phyloP scores from a whole-genome alignment of 2,797 vertebrate genomes.

The Nyctibius grandis region DNA sequence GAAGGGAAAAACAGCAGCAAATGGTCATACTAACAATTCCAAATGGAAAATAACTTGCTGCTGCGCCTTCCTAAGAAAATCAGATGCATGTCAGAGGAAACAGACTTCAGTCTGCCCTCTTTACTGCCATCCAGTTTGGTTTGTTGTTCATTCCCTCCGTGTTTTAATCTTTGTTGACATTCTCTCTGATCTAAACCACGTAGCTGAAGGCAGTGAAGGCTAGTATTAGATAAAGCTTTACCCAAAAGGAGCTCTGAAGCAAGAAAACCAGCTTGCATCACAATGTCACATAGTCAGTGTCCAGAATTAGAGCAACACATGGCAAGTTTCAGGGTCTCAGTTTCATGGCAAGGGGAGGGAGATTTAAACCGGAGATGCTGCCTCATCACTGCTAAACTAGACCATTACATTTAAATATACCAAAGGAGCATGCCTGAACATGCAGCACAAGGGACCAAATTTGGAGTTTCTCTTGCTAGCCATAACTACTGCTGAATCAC shows the following conservation, averaged over 20 bases:
- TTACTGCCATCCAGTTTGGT: conserved; percentile 10
- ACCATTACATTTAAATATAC: neutral
- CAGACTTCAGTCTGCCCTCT: conserved; percentile 11
- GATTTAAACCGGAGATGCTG: conserved; percentile 2
- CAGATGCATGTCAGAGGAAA: conserved; percentile 3
- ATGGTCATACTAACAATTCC: conserved; percentile 18
- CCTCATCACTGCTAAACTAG: neutral
- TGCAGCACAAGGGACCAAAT: neutral
- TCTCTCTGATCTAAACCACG: conserved; percentile 31
- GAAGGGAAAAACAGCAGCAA: conserved; percentile 19
- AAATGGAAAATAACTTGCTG: conserved; percentile 43
- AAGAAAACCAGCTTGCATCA: conserved; percentile 35
- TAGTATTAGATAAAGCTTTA: conserved; percentile 45
- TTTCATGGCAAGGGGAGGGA: conserved; percentile 20
- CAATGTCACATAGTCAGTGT: conserved; percentile 14
- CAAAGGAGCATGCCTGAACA: neutral
- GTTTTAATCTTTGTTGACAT: conserved; percentile 60
- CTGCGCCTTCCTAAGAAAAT: conserved; percentile 21
- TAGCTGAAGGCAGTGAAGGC: conserved; percentile 41
- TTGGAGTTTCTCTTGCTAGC: neutral
- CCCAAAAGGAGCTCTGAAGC: conserved; percentile 30
- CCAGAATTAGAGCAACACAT: conserved; percentile 38
- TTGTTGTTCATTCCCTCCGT: neutral
- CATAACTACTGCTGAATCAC: neutral
- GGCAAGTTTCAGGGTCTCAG: neutral